Evolutionary conservation across 2,797 vertebrate species (phyloP), one percentile per base, ranked within the genome.

Genomic region (Pitangus sulphuratus): DNA sequence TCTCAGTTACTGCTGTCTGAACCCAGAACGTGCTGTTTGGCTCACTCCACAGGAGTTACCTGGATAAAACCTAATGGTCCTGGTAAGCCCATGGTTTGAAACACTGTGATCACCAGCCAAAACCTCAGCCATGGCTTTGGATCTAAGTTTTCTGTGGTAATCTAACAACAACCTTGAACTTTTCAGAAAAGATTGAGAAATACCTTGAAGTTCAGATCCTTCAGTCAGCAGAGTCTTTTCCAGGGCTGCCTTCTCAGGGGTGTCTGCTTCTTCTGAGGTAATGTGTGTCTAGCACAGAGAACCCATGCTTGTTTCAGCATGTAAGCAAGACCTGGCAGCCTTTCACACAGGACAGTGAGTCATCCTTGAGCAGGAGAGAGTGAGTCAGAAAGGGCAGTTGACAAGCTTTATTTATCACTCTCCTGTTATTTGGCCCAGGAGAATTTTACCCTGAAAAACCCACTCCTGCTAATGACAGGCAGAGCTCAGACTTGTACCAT

Each of bases 381-480:
- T 96, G 96, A 97, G 83, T 97, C 96, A 97, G 96, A 95, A 95
- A 94, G 93, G 89, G 42, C 89, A 87, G 89, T 96, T 89, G 91
- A 90, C 91, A 93, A 89, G 74, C 93, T 96, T 95, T 95, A 94
- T 96, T 97, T 96, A 96, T 96, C 96, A 79, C 88, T 48, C 94
- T 94, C 83, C 93, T 97, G 87, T 95, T 89, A 95, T 95, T 93
- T 94, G 70, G 80, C 80, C 77, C 60, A 50, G 83, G 85, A 95
- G 93, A 82, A 90, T 93, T 93, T 92, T 79, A 54, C 40, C 90
- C 90, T 64, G 85, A 70, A 88, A 95, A 94, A 95, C 53, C 70
- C 87, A 89, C 85, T 91, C 94, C 89, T 44, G 62, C 33, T 97
- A 96, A 96, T 96, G 85, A 96, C 51, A 91, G 87, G 72, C 77